phyloP scores from a whole-genome alignment of 2,113 vertebrate genomes.

The Cyprinodon variegatus region DNA sequence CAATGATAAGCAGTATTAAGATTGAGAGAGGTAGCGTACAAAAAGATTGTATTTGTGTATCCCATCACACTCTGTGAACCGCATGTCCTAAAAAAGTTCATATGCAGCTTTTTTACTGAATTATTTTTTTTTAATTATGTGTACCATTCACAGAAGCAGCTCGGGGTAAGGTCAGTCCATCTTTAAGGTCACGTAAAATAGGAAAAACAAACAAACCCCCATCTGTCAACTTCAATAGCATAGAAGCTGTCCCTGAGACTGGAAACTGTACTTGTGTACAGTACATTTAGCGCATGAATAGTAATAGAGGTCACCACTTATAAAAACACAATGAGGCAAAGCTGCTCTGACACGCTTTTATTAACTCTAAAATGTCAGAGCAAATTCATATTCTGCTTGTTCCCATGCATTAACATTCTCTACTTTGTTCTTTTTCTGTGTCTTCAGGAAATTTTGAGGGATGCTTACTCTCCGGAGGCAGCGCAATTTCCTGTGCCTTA shows the following conservation, averaged over 20 bases:
- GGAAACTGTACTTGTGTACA: conserved; percentile 56
- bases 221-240: conserved; percentile 19
- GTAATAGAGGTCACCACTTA: conserved; percentile 51
- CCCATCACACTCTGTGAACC: no score
- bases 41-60: no score
- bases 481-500: conserved; percentile 43
- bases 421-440: conserved; percentile 17
- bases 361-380: conserved; percentile 55
- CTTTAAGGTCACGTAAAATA: conserved; percentile 12
- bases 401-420: conserved; percentile 43
- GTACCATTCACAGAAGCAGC: conserved; percentile 26
- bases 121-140: conserved; percentile 34
- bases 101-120: conserved; percentile 22
- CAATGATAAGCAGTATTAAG: conserved; percentile 2
- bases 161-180: conserved; percentile 28
- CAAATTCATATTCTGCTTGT: conserved; percentile 38
- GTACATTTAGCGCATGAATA: conserved; percentile 45
- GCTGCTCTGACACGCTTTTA: conserved; percentile 61
- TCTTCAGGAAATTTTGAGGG: conserved; percentile 38
- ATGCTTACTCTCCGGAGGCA: conserved; percentile 32
- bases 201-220: conserved; percentile 3
- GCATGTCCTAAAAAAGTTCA: conserved; percentile 2
- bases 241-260: conserved; percentile 24
- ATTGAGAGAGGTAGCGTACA: neutral
- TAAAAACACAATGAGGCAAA: conserved; percentile 50